phyloP scores from a whole-genome alignment of 2,113 vertebrate species.

The Tachysurus fulvidraco region DNA sequence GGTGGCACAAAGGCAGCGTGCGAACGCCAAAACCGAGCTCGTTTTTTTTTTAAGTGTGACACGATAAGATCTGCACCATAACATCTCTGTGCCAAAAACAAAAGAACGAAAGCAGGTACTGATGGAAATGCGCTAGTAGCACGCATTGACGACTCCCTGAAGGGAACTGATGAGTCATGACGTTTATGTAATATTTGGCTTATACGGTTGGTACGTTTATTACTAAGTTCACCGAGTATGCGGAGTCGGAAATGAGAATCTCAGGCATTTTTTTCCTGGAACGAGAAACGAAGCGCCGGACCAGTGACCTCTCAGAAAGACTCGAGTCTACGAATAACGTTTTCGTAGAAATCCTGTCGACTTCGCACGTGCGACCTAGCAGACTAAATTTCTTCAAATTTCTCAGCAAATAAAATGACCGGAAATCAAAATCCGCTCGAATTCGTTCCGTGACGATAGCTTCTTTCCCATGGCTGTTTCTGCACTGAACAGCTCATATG shows the following conservation, averaged over 20 bases:
- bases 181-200: not conserved
- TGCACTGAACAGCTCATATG: too few species aligned
- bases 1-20: slow-evolving; percentile 5
- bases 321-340: not conserved
- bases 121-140: not conserved
- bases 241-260: not conserved
- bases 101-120: slow-evolving; percentile 8
- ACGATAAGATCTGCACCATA: slow-evolving; percentile 18
- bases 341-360: not conserved
- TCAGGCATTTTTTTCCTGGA: slow-evolving; percentile 17
- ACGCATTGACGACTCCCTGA: not conserved
- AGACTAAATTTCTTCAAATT: not conserved
- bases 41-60: slow-evolving; percentile 17
- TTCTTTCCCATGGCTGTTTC: too few species aligned
- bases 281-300: not conserved
- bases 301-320: not conserved
- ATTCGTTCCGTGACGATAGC: too few species aligned
- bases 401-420: not conserved
- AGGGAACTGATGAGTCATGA: not conserved
- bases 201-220: not conserved
- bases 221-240: not conserved
- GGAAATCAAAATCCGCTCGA: too few species aligned
- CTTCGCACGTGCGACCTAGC: not conserved
- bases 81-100: not conserved
- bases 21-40: not conserved